Base-by-base conservation (phyloP, 2,113 vertebrate genomes). In the Archilochus colubris region DNA sequence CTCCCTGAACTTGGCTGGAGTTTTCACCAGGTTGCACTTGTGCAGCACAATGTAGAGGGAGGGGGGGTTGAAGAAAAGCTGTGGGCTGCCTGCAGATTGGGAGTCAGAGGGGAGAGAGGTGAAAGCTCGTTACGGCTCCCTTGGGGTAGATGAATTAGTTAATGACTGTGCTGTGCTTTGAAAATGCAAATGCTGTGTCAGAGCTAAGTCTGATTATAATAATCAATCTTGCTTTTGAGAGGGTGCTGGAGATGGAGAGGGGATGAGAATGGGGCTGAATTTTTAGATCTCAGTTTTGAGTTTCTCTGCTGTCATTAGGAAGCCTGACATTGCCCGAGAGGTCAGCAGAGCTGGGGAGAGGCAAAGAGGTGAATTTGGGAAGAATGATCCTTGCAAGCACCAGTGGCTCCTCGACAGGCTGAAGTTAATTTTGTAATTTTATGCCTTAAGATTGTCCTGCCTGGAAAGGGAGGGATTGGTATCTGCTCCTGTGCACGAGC, bases 151-250 rank as follows among this genome's bases (percentile, higher is more conserved):
- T 92, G 94, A 95, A 95, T 93, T 96, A 81, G 88, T 93, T 95
- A 97, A 97, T 94, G 92, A 87, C 93, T 94, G 3, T 93, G 91
- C 91, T 94, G 93, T 86, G 88, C 93, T 96, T 96, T 95, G 93
- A 93, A 96, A 97, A 97, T 95, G 95, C 95, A 97, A 95, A 94
- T 95, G 84, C 94, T 85, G 54, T 93, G 92, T 92, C 94, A 94
- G 68, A 95, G 93, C 92, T n/a, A 75, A 92, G 91, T 83, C 93
- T 95, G 90, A 95, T 95, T 95, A 96, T 95, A 93, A 89, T 95
- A 95, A 97, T 94, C 91, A 93, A 91, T 96, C 93, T 95, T 96
- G 68, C 77, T 91, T 95, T 94, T 85, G 86, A 90, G 80, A 94
- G 93, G 72, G 89, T 94, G 87, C 85, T 93, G 72, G 68, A 57